phyloP scores from a whole-genome alignment of 2,888 invertebrate species.

The Stenotaenia linearis region DNA sequence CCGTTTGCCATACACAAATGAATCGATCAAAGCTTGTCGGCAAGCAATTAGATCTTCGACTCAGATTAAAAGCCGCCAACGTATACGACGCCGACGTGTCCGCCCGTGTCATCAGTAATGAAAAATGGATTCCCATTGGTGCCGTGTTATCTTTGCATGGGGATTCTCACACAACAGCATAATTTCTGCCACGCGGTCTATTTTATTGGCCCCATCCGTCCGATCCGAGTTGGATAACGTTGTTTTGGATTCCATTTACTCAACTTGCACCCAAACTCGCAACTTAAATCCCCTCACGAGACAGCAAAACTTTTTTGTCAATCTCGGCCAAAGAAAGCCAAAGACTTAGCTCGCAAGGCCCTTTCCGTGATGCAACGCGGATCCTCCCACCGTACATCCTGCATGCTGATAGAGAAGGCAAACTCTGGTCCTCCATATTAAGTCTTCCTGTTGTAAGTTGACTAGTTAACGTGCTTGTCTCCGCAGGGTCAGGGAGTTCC shows the following conservation, averaged over 20 bases:
- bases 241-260: not conserved
- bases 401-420: not conserved
- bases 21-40: not conserved
- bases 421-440: not conserved
- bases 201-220: not conserved
- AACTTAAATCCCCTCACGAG: not conserved
- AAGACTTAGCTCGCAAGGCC: not conserved
- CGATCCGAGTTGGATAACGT: not conserved
- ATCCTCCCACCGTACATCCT: not conserved
- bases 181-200: not conserved
- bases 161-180: not conserved
- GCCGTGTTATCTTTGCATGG: not conserved
- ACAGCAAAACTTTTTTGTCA: not conserved
- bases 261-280: not conserved
- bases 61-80: not conserved
- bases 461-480: not conserved
- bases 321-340: not conserved
- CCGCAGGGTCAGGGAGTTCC: not conserved
- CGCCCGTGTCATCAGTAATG: not conserved
- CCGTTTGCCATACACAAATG: not conserved
- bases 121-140: not conserved
- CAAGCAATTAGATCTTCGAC: not conserved
- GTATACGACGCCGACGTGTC: not conserved
- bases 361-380: not conserved
- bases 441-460: not conserved